Base-by-base conservation (phyloP, 2,797 vertebrate species). In the Emys orbicularis region DNA sequence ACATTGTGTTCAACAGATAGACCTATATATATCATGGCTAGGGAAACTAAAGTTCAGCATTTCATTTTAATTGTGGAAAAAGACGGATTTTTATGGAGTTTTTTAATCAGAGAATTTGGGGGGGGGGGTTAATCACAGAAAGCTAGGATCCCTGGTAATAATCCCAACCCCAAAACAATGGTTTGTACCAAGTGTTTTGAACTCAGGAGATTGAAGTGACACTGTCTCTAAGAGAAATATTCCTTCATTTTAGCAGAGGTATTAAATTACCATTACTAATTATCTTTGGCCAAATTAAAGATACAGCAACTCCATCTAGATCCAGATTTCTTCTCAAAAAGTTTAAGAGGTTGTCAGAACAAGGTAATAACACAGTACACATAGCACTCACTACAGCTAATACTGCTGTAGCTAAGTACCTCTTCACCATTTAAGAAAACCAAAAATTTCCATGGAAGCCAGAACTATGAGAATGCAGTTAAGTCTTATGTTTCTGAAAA, bases 401-500 rank as follows among this genome's bases (percentile, higher is more conserved):
- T 5, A 1, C 13, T 94, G 44, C 21, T 81, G 41, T 19, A 89
- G 15, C 11, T 27, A 29, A 77, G 68, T 93, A 91, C 57, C 16
- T 79, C 94, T 87, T 93, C 83, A 92, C 31, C 8, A 77, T 94
- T 12, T 77, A 90, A 61, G 54, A 88, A 95, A 96, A 81, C 8
- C 84, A 95, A 57, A 34, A n/a, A 90, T 21, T 95, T 93, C 76
- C 91, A 72, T 88, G 74, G 79, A 96, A 94, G 49, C 7, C 77
- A 88, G 91, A 97, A 94, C 37, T 34, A 86, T 0, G 96, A 86
- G 72, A 34, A 31, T 44, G 89, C 31, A 87, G 31, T 88, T 50
- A 91, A 85, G 44, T 82, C 27, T 88, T 72, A 77, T 47, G 13
- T 53, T 19, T 95, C 87, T 47, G 83, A 86, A 96, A 90, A 88